Percentiles rank a stretch among this genome's conserved stretches.
Conservation (phyloP, 2,113 vertebrate species). For the Brachypodius melanocephalos region DNA sequence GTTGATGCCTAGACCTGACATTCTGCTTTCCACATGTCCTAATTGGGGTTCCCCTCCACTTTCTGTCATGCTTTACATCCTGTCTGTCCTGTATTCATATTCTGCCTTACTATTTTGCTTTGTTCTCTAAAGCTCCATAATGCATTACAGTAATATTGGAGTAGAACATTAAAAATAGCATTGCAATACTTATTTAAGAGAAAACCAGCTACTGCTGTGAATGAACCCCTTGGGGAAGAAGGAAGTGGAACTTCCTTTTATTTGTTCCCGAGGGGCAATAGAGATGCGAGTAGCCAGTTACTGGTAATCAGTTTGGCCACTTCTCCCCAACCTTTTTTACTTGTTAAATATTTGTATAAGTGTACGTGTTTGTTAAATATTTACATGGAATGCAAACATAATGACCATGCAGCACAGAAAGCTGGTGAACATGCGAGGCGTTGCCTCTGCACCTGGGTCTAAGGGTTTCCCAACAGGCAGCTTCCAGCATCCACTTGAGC, state of each 20-base stretch:
- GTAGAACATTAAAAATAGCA: not conserved
- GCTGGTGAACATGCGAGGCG: not conserved
- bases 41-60: not conserved
- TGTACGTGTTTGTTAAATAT: not conserved
- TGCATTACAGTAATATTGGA: not conserved
- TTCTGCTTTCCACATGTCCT: not conserved
- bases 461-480: not conserved
- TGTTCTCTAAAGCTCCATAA: not conserved
- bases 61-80: not conserved
- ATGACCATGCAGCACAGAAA: not conserved
- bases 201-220: not conserved
- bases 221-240: not conserved
- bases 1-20: fast-evolving
- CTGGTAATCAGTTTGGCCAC: not conserved
- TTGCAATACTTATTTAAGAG: not conserved
- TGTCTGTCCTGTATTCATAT: not conserved
- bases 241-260: constrained; percentile 8
- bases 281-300: not conserved
- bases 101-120: not conserved
- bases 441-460: not conserved
- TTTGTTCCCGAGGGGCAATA: not conserved
- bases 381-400: not conserved
- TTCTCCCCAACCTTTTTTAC: not conserved
- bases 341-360: not conserved
- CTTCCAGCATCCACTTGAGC: not conserved